phyloP scores from a whole-genome alignment of 2,888 invertebrate genomes.

The Marasmarcha lunaedactyla region DNA sequence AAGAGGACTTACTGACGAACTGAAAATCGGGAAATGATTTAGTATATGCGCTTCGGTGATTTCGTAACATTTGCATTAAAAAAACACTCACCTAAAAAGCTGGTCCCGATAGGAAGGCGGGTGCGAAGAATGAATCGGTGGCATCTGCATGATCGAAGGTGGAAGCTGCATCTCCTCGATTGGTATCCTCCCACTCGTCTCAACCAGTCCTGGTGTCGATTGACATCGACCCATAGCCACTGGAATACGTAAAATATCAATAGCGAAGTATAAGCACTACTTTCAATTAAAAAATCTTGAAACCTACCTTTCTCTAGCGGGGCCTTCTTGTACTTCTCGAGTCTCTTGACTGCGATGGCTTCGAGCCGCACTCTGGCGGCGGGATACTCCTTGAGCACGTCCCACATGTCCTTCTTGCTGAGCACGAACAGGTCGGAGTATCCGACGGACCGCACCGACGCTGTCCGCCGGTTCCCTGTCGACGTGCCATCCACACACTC shows the following conservation, averaged over 20 bases:
- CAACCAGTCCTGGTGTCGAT: conserved; percentile 95
- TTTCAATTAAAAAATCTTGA: conserved; percentile 17
- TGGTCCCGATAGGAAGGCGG: conserved; percentile 67
- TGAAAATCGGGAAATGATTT: conserved; percentile 21
- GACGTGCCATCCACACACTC: conserved; percentile 71
- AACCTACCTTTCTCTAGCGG: conserved; percentile 90
- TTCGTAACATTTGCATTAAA: too few species aligned
- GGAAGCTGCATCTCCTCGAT: conserved; percentile 74
- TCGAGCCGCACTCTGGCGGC: conserved; percentile 94
- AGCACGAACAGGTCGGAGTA: conserved; percentile 99
- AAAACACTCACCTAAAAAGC: conserved; percentile 56
- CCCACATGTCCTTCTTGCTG: conserved; percentile 99
- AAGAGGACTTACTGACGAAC: conserved; percentile 64
- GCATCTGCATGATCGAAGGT: conserved; percentile 41
- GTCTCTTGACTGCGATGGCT: conserved; percentile 96
- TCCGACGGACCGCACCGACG: conserved; percentile 97
- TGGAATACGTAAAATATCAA: conserved; percentile 41
- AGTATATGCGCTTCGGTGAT: too few species aligned
- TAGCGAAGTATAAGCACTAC: conserved; percentile 18
- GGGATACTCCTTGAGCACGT: conserved; percentile 96
- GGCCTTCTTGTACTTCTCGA: conserved; percentile 97
- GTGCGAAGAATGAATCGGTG: conserved; percentile 48
- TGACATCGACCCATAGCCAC: conserved; percentile 96
- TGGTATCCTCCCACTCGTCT: conserved; percentile 90
- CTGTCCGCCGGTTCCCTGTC: conserved; percentile 96